Evolutionary conservation across 2,888 invertebrate species (phyloP), one percentile per base, ranked within the genome.

Genomic region (Ichneumoninae sp.): DNA sequence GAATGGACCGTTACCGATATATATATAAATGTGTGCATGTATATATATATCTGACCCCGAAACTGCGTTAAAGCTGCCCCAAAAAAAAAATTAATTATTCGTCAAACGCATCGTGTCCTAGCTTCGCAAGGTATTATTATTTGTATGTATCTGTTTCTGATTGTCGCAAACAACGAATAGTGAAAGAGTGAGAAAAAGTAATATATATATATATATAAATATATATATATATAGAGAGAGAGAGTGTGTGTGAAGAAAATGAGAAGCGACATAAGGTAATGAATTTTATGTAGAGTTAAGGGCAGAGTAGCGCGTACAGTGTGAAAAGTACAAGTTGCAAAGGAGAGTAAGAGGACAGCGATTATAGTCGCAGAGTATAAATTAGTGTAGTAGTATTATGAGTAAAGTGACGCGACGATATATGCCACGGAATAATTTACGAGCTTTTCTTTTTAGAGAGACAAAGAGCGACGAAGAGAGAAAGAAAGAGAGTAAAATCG

Each of bases 21-120:
- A 44, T 44, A 10, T 44, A 44, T 44, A 44, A 10, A 44, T 70
- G 44, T 44, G 16, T 44, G 3, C 16, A 44, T 44, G 5, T 44
- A 16, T 4, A 44, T 44, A 44, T 44, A 26, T 63, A 63, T 63
- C 44, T 63, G 74, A 40, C 60, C 60, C 30, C 16, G 30, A 69
- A 69, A 74, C 30, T 47, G 57, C 80, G 57, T 73, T 16, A 74
- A 73, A 80, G 73, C 73, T 57, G 80, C 44, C 66, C 66, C 47
- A 19, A 65, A 5, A 13, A 57, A 57, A 19, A 65, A 57, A 74
- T 22, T 57, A 44, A 60, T 57, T 33, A 44, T 68, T 40, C 22
- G 40, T 80, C 54, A 68, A 66, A 73, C 80, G 57, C 80, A 80
- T 54, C 54, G 66, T 68, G 73, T 73, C 80, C 73, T 73, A 80